Evolutionary conservation across 2,888 invertebrate genomes (phyloP), one percentile per base, ranked within the genome.

Genomic region (Temnothorax unifasciatus): DNA sequence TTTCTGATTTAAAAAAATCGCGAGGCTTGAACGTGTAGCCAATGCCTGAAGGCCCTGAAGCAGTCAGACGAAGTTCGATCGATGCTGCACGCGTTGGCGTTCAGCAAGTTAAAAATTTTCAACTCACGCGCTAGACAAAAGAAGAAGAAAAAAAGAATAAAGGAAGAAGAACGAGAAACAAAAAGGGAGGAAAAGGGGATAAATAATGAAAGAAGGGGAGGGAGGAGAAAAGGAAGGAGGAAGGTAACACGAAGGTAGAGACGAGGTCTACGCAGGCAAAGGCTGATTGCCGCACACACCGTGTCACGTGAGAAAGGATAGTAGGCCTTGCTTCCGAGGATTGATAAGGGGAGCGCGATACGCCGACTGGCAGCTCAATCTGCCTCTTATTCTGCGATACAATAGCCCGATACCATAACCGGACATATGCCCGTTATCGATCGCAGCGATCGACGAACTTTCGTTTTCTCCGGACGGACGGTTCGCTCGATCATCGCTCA

Each of bases 321-420:
- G 77, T 63, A 59, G 61, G 82, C 57, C 61, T 50, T 59, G 75
- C 81, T 83, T 74, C 84, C 50, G 82, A 59, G 82, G 77, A 88
- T 77, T 81, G 88, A 89, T 86, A 87, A 90, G 89, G 64, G 81
- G 81, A 71, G 54, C 54, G 73, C 82, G 85, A 85, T 87, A 85
- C 85, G 64, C 66, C 85, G 87, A 89, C 84, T 90, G 90, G 90
- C 90, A 90, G 89, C 87, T 90, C 90, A 90, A 90, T 90, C 88
- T 89, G 87, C 89, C 83, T 84, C 85, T 82, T 84, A 85, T 85
- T 87, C 71, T 82, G 84, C 84, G 61, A 75, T 82, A 81, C 64
- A 86, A 86, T 89, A 69, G 85, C 57, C 71, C 84, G 90, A 90
- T 90, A 90, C 74, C 54, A 87, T 90, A 86, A 85, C 41, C 82